Percentiles rank a stretch among this genome's conserved stretches.
These are phyloP conservation scores for Platorchestia sp. DNA, from an alignment of 1,140 invertebrate genomes.

Conservation along the genomic window DNA sequence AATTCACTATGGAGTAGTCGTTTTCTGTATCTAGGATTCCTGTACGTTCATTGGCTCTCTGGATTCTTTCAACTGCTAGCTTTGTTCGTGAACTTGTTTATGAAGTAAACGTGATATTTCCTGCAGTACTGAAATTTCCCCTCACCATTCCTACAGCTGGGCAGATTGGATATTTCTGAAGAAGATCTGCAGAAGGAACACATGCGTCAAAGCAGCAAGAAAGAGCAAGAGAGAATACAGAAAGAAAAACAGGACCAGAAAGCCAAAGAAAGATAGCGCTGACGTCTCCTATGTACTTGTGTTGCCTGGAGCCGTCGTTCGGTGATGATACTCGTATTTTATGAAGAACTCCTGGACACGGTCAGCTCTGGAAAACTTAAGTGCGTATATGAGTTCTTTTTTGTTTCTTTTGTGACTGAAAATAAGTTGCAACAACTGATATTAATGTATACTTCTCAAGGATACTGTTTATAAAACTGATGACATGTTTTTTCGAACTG, in stretches of 20 bases:
- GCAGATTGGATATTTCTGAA: constrained; percentile 80
- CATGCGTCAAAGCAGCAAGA: constrained; percentile 75
- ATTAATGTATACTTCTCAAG: background rate
- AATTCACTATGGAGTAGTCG: no score
- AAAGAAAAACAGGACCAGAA: constrained; percentile 28
- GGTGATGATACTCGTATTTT: background rate
- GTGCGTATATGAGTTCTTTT: background rate
- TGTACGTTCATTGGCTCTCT: no score
- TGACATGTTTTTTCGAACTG: background rate
- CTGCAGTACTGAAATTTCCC: background rate
- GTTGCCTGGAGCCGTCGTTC: background rate
- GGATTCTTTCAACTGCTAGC: background rate
- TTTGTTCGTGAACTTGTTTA: background rate
- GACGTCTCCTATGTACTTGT: background rate
- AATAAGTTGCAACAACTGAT: background rate
- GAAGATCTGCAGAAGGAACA: constrained; percentile 89
- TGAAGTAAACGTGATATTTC: background rate
- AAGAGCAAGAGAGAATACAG: constrained; percentile 62
- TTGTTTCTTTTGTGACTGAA: background rate
- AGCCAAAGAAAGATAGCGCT: constrained; percentile 35
- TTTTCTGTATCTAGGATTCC: no score
- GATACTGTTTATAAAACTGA: background rate
- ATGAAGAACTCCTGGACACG: background rate
- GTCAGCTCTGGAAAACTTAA: background rate
- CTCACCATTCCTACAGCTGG: constrained; percentile 71